These are phyloP conservation scores for Chitala chitala DNA, from an alignment of 2,113 vertebrate species.

Conservation along the genomic window DNA sequence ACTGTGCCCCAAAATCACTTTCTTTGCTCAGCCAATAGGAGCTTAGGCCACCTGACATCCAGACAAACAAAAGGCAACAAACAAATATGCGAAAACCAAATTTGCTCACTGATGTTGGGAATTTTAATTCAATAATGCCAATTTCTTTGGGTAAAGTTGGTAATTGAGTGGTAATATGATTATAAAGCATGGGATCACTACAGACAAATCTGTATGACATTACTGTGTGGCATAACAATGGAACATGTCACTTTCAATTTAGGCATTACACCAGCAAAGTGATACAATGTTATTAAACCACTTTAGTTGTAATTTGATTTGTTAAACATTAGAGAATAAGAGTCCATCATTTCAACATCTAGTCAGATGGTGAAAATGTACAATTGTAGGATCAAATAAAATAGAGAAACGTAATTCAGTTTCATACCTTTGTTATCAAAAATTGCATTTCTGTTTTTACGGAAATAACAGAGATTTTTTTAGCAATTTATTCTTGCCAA, in stretches of 20 bases:
- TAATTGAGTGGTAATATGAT: conserved; percentile 20
- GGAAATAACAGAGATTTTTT: too few species aligned
- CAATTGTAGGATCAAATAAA: background rate
- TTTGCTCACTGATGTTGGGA: background rate
- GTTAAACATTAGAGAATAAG: background rate
- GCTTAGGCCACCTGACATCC: background rate
- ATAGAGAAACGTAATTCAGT: too few species aligned
- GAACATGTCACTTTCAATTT: conserved; percentile 15
- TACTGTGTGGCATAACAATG: background rate
- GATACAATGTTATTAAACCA: conserved; percentile 16
- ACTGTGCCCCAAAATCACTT: background rate
- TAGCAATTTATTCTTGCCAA: too few species aligned
- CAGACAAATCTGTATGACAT: conserved; percentile 11
- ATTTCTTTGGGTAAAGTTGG: conserved; percentile 12
- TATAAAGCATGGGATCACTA: conserved; percentile 10
- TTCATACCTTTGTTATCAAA: too few species aligned
- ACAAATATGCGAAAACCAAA: conserved; percentile 4
- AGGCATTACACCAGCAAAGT: background rate
- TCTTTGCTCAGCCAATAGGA: background rate
- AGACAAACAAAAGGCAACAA: background rate
- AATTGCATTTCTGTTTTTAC: too few species aligned
- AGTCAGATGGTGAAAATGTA: background rate
- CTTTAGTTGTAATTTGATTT: conserved; percentile 13
- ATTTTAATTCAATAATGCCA: conserved; percentile 21
- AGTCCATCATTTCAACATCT: conserved; percentile 1